These are phyloP conservation scores for Drosophila bocqueti DNA, from an alignment of 1,140 invertebrate genomes.

Conservation along the genomic window DNA sequence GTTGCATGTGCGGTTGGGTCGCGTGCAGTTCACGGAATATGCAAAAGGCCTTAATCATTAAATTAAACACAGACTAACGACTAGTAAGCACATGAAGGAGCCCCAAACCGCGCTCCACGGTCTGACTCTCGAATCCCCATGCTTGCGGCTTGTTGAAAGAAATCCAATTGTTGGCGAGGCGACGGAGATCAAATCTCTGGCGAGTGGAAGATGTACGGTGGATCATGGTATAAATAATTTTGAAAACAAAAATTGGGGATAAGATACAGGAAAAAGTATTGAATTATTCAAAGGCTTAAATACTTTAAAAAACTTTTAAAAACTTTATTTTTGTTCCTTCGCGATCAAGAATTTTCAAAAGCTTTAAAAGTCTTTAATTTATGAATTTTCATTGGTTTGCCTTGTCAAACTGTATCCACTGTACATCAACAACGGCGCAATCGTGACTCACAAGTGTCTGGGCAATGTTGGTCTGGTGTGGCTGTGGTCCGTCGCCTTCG, in stretches of 20 bases:
- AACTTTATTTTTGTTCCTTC: no score
- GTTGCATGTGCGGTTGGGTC: constrained; percentile 38
- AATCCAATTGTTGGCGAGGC: constrained; percentile 24
- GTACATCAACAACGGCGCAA: constrained; percentile 10
- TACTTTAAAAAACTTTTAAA: no score
- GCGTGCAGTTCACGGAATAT: constrained; percentile 50
- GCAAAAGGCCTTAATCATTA: constrained; percentile 52
- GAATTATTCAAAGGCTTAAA: not conserved
- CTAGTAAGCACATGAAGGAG: constrained; percentile 39
- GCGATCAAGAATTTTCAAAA: no score
- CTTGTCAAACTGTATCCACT: not conserved
- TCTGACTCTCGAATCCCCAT: not conserved
- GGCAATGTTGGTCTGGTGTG: constrained; percentile 21
- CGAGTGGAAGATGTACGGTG: constrained; percentile 16
- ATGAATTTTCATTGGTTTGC: not conserved
- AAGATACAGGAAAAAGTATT: not conserved
- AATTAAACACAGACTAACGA: constrained; percentile 49
- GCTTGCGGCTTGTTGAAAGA: constrained; percentile 36
- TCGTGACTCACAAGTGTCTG: constrained; percentile 67
- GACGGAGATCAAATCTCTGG: constrained; percentile 40
- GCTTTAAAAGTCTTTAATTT: not conserved
- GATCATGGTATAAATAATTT: not conserved
- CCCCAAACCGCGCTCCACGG: not conserved
- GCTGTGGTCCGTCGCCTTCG: constrained; percentile 20
- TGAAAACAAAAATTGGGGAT: no score